Conservation (phyloP, 2,113 vertebrate species). For the Ellobius talpinus region DNA sequence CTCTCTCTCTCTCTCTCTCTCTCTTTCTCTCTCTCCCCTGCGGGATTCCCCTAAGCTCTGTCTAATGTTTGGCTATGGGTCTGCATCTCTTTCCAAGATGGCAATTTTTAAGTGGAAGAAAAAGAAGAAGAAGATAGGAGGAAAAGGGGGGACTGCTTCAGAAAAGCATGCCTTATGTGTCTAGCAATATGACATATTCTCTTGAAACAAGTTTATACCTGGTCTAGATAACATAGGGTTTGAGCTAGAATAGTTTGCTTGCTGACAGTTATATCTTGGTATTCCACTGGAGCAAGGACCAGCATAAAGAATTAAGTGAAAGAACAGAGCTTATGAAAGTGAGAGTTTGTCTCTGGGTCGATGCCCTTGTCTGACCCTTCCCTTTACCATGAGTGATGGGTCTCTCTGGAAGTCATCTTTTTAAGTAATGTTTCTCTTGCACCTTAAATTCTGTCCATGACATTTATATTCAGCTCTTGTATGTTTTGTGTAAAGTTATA, state of each 20-base stretch:
- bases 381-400: not conserved
- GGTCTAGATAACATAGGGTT: not conserved
- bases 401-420: not conserved
- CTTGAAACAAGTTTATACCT: not conserved
- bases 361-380: not conserved
- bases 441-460: not conserved
- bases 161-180: not conserved
- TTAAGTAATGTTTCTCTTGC: not conserved
- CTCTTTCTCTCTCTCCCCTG: not conserved
- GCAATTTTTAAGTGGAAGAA: not conserved
- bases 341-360: not conserved
- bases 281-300: not conserved
- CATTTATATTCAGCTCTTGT: not conserved
- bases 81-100: not conserved
- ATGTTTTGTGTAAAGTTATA: not conserved
- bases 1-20: too few relatives aligned
- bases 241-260: not conserved
- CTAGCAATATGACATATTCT: not conserved
- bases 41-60: not conserved
- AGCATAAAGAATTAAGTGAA: not conserved
- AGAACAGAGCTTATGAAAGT: not conserved
- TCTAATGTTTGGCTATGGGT: not conserved
- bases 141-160: not conserved
- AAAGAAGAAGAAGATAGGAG: not conserved
- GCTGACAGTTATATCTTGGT: not conserved